A percentile compares a stretch with the other conserved stretches of the same genome.
Evolutionary conservation across 2,888 invertebrate genomes (phyloP).

Genomic region (Trachelus tabidus): DNA sequence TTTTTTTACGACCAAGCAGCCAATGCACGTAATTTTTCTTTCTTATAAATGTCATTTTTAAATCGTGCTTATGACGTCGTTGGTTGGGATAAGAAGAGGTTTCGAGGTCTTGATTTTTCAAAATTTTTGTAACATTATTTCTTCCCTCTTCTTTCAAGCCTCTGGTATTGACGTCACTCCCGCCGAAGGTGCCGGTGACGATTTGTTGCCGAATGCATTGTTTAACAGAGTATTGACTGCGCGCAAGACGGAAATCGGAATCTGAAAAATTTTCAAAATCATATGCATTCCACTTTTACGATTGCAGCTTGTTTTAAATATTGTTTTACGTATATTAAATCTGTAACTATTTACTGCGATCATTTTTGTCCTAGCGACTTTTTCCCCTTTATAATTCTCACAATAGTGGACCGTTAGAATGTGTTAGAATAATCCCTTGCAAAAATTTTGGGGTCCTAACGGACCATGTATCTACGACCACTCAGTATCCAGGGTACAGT

Average conservation of each 20-base stretch:
- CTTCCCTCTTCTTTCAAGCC: not conserved
- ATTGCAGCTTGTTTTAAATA: not conserved
- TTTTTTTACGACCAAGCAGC: not conserved
- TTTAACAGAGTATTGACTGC: slow-evolving; percentile 17
- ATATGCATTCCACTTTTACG: not conserved
- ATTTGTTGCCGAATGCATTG: slow-evolving; percentile 17
- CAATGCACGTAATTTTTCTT: not conserved
- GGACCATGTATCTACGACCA: not conserved
- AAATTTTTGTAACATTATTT: not conserved
- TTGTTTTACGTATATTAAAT: not conserved
- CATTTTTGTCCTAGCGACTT: not conserved
- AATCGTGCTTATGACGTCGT: not conserved
- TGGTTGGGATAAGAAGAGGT: not conserved
- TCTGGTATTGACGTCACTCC: not conserved
- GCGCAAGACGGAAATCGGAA: slow-evolving; percentile 17
- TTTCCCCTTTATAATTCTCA: not conserved
- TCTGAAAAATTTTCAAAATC: slow-evolving; percentile 6
- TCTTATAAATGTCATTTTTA: not conserved
- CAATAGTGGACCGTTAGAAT: not conserved
- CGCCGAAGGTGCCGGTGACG: not conserved
- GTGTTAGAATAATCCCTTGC: not conserved
- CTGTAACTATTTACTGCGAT: not conserved
- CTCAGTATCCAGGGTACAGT: not conserved
- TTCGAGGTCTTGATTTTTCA: not conserved
- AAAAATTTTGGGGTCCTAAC: not conserved